Evolutionary conservation across 1,140 invertebrate species (phyloP).

Genomic region (Acyrthosiphon pisum): DNA sequence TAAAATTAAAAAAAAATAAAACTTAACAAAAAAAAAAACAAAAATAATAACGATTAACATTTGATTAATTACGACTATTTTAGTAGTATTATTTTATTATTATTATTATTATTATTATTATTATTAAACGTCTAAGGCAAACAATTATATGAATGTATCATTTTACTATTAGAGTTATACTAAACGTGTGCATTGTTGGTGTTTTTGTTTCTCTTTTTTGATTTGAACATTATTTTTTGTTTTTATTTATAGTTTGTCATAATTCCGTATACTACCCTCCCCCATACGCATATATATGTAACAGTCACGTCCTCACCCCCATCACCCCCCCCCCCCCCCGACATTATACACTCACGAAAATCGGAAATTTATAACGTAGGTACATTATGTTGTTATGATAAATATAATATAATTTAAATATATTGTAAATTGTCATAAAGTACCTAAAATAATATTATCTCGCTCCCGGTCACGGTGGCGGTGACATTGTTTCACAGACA

Average conservation of each 20-base stretch:
- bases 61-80: slow-evolving; percentile 49
- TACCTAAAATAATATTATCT: neutral
- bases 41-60: slow-evolving; percentile 42
- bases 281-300: slow-evolving; percentile 9
- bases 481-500: neutral
- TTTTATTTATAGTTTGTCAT: slow-evolving; percentile 37
- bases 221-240: slow-evolving; percentile 22
- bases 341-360: neutral
- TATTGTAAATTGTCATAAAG: neutral
- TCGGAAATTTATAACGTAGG: neutral
- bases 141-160: slow-evolving; percentile 58
- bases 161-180: slow-evolving; percentile 58
- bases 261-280: neutral
- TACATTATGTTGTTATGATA: neutral
- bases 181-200: slow-evolving; percentile 58
- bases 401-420: too few relatives aligned
- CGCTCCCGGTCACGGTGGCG: neutral
- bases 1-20: slow-evolving; percentile 34
- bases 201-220: slow-evolving; percentile 56
- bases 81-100: slow-evolving; percentile 58
- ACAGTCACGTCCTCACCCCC: neutral
- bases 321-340: too few relatives aligned
- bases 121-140: slow-evolving; percentile 57
- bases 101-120: slow-evolving; percentile 57
- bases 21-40: slow-evolving; percentile 20